Conservation (phyloP, 2,113 vertebrate genomes). For the Nansenia antarctica region DNA sequence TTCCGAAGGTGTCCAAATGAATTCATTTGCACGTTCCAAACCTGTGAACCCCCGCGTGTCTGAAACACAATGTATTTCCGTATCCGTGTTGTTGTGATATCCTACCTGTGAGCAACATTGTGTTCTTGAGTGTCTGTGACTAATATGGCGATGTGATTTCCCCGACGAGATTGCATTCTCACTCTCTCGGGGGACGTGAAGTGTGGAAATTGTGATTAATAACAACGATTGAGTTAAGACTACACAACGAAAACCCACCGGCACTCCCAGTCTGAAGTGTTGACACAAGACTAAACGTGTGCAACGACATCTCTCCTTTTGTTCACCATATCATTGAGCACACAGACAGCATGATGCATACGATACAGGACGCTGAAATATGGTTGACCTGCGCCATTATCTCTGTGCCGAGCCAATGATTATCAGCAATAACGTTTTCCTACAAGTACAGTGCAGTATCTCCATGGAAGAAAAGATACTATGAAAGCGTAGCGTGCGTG, state of each 20-base stretch:
- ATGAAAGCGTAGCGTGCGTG: too few relatives aligned
- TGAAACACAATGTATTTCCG: conserved; percentile 34
- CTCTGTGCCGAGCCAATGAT: too few relatives aligned
- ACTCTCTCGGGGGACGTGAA: conserved; percentile 6
- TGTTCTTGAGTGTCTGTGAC: conserved; percentile 23
- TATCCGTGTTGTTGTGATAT: conserved; percentile 46
- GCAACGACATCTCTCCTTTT: too few relatives aligned
- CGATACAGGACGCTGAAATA: too few relatives aligned
- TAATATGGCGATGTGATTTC: conserved; percentile 30
- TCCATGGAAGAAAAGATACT: too few relatives aligned
- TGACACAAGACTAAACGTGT: background rate
- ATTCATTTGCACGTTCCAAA: conserved; percentile 61
- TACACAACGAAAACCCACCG: background rate
- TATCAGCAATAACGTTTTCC: too few relatives aligned
- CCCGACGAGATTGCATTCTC: too few relatives aligned
- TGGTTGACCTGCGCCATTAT: too few relatives aligned
- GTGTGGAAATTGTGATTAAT: conserved; percentile 16
- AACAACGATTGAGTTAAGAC: conserved; percentile 16
- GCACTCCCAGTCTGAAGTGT: background rate
- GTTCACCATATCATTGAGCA: too few relatives aligned
- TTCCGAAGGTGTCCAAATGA: conserved; percentile 44
- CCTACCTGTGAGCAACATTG: conserved; percentile 4
- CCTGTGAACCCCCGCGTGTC: conserved; percentile 59
- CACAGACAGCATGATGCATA: too few relatives aligned
- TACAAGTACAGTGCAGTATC: too few relatives aligned